phyloP scores from a whole-genome alignment of 2,888 invertebrate species.

The Andricus quercusramuli region DNA sequence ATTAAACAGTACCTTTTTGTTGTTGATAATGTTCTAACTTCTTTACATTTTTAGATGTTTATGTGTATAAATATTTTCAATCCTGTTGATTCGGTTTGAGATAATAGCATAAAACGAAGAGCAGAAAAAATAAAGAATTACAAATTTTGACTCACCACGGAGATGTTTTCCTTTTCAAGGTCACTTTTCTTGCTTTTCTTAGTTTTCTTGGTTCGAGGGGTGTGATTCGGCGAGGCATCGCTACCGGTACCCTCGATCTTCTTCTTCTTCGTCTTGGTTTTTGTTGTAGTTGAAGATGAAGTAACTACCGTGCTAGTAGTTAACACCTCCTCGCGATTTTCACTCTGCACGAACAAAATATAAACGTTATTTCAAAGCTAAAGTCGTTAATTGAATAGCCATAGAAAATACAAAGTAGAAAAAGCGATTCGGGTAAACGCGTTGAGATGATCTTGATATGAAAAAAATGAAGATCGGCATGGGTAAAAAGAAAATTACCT shows the following conservation, averaged over 20 bases:
- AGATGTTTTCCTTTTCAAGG: conserved; percentile 84
- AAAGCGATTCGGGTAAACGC: no score
- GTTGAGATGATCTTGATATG: no score
- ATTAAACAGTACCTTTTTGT: neutral
- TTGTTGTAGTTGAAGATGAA: conserved; percentile 64
- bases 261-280: conserved; percentile 77
- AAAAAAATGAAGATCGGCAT: no score
- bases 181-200: conserved; percentile 84
- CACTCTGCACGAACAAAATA: conserved; percentile 65
- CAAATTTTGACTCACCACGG: conserved; percentile 81
- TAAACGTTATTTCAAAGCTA: neutral
- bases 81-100: neutral
- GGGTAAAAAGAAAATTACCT: no score
- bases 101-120: neutral
- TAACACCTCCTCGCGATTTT: conserved; percentile 75
- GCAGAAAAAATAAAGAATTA: neutral
- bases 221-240: conserved; percentile 75
- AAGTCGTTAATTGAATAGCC: no score
- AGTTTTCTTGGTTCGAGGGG: conserved; percentile 81
- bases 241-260: conserved; percentile 74
- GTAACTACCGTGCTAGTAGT: conserved; percentile 69
- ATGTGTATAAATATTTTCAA: neutral
- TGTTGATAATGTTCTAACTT: conserved; percentile 17
- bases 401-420: no score
- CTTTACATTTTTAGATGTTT: neutral